Conservation (phyloP, 1,140 invertebrate genomes). For the Coptotermes formosanus region DNA sequence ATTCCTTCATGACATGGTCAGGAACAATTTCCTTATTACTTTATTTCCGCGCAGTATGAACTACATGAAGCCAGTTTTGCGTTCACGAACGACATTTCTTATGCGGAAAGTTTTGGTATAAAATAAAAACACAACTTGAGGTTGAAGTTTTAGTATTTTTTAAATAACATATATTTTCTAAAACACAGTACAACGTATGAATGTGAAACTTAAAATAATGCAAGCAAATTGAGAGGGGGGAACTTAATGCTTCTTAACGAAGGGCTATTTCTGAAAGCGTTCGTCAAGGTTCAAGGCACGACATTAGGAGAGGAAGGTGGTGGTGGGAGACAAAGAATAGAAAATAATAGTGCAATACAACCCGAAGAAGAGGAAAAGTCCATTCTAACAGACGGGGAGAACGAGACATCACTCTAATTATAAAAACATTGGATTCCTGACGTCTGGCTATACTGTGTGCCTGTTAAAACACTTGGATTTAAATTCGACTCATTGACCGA, state of each 20-base stretch:
- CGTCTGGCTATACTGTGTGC: neutral
- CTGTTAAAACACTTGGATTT: too few relatives aligned
- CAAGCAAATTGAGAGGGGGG: neutral
- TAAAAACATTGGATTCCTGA: neutral
- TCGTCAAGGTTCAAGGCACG: neutral
- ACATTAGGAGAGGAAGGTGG: neutral
- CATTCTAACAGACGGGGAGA: neutral
- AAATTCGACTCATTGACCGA: too few relatives aligned
- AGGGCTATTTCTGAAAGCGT: neutral
- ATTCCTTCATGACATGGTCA: too few relatives aligned
- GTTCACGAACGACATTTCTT: too few relatives aligned
- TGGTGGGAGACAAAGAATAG: neutral
- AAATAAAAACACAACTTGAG: too few relatives aligned
- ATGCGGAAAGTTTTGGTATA: too few relatives aligned
- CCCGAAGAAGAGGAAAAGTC: neutral
- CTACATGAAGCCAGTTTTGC: too few relatives aligned
- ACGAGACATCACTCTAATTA: neutral
- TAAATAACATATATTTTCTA: too few relatives aligned
- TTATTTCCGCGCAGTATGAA: too few relatives aligned
- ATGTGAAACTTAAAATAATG: neutral
- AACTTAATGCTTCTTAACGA: neutral
- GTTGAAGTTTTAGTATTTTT: too few relatives aligned
- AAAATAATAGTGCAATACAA: neutral
- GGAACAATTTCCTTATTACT: too few relatives aligned
- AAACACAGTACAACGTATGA: too few relatives aligned